Evolutionary conservation across 1,140 invertebrate species (phyloP).

Genomic region (Metopolophium dirhodum): DNA sequence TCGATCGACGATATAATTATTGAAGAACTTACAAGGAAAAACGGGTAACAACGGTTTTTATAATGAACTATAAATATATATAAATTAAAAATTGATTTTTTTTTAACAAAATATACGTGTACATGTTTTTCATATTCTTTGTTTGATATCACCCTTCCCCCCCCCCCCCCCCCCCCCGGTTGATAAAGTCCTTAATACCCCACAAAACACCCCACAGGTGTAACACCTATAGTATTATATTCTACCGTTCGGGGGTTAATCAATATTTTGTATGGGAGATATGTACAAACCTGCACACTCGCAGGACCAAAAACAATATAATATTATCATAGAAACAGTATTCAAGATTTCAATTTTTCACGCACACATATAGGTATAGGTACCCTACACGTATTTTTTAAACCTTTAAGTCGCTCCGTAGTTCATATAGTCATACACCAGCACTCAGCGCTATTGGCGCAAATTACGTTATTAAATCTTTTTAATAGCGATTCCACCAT

Average conservation of each 20-base stretch:
- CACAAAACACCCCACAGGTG: no score
- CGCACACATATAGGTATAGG: neutral
- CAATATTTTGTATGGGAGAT: neutral
- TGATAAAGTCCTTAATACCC: no score
- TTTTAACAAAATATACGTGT: no score
- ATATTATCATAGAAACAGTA: neutral
- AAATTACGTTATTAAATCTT: constrained; percentile 16
- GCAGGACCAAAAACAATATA: neutral
- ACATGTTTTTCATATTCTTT: no score
- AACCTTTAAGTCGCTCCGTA: neutral
- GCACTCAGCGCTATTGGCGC: neutral
- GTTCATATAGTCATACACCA: neutral
- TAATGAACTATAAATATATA: no score
- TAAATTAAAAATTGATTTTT: no score
- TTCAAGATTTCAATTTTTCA: neutral
- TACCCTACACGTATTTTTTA: neutral
- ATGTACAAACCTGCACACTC: neutral
- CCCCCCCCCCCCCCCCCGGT: no score
- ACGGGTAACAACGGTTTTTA: no score
- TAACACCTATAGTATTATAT: no score
- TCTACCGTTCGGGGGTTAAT: neutral
- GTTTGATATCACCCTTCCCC: no score
- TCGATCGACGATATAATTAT: neutral
- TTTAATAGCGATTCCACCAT: neutral
- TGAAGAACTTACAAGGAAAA: neutral